Conservation (phyloP, 2,113 vertebrate species). For the human (Homo sapiens) region GRCh38 chr11:79193501-79194000, state of each 20-base stretch:
- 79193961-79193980: too few species aligned
- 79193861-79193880: rapidly evolving
- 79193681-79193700: neutral
- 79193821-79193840: rapidly evolving
- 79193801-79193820: neutral
- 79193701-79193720: neutral
- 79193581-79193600: neutral
- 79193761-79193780: neutral
- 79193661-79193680: neutral
- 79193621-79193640: neutral
- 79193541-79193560: neutral
- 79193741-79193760: neutral
- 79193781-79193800: neutral
- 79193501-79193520: rapidly evolving
- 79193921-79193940: neutral
- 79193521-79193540: neutral
- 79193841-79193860: neutral
- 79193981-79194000: too few species aligned
- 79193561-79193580: neutral
- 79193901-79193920: rapidly evolving
- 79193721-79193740: neutral
- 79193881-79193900: neutral
- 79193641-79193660: neutral
- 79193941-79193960: too few species aligned
- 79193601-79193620: neutral